Evolutionary conservation across 2,888 invertebrate species (phyloP).

Genomic region (Choreutis nemorana): DNA sequence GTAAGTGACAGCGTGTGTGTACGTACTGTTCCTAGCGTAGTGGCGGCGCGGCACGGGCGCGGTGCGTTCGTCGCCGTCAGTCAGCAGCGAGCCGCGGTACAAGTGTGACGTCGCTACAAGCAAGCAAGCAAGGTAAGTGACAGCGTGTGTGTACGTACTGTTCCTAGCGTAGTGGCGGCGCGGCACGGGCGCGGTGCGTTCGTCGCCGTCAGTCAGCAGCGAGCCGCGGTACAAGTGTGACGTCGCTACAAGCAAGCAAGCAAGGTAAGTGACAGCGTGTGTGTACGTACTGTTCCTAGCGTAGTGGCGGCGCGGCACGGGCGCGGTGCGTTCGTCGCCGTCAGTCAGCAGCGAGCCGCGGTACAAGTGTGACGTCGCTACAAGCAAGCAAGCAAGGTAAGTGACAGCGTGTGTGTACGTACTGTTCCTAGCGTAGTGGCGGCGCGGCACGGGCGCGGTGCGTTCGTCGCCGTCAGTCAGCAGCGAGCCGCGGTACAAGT

Average conservation of each 20-base stretch:
- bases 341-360: slow-evolving; percentile 90
- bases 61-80: neutral
- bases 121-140: too few relatives aligned
- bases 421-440: slow-evolving; percentile 38
- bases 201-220: too few relatives aligned
- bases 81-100: too few relatives aligned
- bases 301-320: slow-evolving; percentile 10
- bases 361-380: slow-evolving; percentile 88
- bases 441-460: slow-evolving; percentile 41
- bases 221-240: too few relatives aligned
- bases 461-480: slow-evolving; percentile 84
- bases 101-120: too few relatives aligned
- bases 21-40: slow-evolving; percentile 5
- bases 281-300: slow-evolving; percentile 70
- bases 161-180: slow-evolving; percentile 2
- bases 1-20: slow-evolving; percentile 1
- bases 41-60: neutral
- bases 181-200: neutral
- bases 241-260: too few relatives aligned
- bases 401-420: slow-evolving; percentile 71
- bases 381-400: too few relatives aligned
- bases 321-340: slow-evolving; percentile 72
- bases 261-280: too few relatives aligned
- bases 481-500: slow-evolving; percentile 88
- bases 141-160: neutral